Evolutionary conservation across 2,888 invertebrate species (phyloP), one percentile per base, ranked within the genome.

Genomic region (Brenthis ino): DNA sequence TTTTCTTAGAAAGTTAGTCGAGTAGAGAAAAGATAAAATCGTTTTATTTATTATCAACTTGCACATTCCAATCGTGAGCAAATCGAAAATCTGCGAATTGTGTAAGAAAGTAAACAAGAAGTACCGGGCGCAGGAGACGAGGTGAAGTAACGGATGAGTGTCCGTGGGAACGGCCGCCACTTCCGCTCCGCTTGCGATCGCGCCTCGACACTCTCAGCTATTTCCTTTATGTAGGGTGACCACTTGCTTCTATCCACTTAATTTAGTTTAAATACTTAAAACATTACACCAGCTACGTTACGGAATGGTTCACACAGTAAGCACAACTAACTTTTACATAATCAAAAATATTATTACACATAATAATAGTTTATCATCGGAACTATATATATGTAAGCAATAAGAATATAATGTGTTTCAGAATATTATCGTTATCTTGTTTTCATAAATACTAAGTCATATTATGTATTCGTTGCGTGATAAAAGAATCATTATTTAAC

Each of bases 151-250:
- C 92, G 92, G 92, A 90, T 88, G 89, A 87, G 81, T 87, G 88
- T 91, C 88, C 92, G 92, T 93, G 92, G 92, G 92, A 93, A 91
- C 92, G 92, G 89, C 82, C 89, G 85, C 74, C 86, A 86, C 91
- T 92, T 93, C 92, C 92, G 91, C 85, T 85, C 85, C 84, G 85
- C 81, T 84, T 82, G 80, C 82, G 81, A 82, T 82, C 84, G 83
- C 87, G 82, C 81, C 83, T 81, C 85, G 80, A 75, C 86, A 87
- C 89, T 89, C 87, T 87, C 83, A 86, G 87, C 85, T 89, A 91
- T 91, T 91, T 92, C 92, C 92, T 90, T 86, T 83, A 82, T 72
- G 85, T 90, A 88, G 89, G 89, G 88, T 89, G 84, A 84, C 88
- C 85, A 79, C 64, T 70, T 65, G 64, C 20, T 53, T 14, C 51